phyloP scores from a whole-genome alignment of 2,113 vertebrate species.

The Charina bottae region DNA sequence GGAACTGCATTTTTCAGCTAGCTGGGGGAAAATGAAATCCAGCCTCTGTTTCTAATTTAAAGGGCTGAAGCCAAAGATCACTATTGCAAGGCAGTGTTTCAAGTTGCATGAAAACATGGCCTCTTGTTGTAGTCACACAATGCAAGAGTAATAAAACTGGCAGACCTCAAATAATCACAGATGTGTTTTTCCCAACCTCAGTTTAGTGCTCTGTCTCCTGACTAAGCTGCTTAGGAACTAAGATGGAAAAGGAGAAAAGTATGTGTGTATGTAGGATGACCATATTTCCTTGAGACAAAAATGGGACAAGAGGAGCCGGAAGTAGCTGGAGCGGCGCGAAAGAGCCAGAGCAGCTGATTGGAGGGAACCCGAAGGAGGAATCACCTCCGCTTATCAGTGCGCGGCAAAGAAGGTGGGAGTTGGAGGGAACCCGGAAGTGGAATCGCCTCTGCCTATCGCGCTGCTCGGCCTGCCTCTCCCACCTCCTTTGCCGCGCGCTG shows the following conservation, averaged over 20 bases:
- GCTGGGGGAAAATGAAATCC: neutral
- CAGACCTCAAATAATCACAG: neutral
- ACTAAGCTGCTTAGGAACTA: neutral
- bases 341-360: too few species aligned
- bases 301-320: too few species aligned
- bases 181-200: neutral
- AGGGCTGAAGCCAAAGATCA: neutral
- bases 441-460: too few species aligned
- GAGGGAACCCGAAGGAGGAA: too few species aligned
- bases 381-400: too few species aligned
- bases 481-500: too few species aligned
- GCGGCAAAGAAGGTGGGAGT: too few species aligned
- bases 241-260: neutral
- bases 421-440: too few species aligned
- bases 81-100: slow-evolving; percentile 54
- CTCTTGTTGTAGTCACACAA: neutral
- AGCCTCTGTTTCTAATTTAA: neutral
- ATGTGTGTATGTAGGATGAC: neutral
- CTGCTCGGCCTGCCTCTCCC: too few species aligned
- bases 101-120: neutral
- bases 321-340: too few species aligned
- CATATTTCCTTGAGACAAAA: too few species aligned
- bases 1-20: neutral
- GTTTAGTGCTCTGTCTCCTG: neutral
- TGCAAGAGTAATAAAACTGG: neutral